phyloP scores from a whole-genome alignment of 2,888 invertebrate genomes.

The Coronaproctus castanopsis region DNA sequence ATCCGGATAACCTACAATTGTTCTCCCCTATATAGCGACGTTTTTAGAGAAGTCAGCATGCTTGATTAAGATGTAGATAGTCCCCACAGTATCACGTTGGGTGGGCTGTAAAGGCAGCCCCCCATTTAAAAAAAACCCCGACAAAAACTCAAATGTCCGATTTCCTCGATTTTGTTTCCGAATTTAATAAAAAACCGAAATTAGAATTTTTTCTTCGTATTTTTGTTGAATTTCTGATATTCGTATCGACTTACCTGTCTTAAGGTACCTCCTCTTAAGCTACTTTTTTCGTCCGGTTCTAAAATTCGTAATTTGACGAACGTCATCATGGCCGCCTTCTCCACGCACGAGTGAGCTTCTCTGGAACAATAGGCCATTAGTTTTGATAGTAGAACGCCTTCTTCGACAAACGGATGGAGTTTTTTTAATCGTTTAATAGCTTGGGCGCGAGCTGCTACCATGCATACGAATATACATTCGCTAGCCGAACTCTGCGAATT shows the following conservation, averaged over 20 bases:
- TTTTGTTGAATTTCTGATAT: too few relatives aligned
- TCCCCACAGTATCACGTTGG: too few relatives aligned
- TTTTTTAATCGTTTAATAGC: constrained; percentile 67
- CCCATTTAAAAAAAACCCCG: too few relatives aligned
- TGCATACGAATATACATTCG: constrained; percentile 77
- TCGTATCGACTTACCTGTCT: constrained; percentile 52
- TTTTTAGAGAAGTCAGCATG: too few relatives aligned
- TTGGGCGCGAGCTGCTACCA: constrained; percentile 79
- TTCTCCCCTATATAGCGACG: too few relatives aligned
- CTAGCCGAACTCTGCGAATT: constrained; percentile 71
- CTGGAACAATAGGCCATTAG: constrained; percentile 82
- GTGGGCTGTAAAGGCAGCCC: too few relatives aligned
- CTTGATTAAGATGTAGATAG: too few relatives aligned
- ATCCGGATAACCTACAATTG: too few relatives aligned
- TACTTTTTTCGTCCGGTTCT: constrained; percentile 66
- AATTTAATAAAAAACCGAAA: too few relatives aligned
- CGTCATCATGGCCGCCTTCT: constrained; percentile 84
- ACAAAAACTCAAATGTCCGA: too few relatives aligned
- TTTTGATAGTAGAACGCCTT: constrained; percentile 72
- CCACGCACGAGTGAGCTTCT: constrained; percentile 79
- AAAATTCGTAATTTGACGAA: constrained; percentile 76
- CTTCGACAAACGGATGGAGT: constrained; percentile 67
- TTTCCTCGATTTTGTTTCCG: too few relatives aligned
- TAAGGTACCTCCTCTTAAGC: constrained; percentile 57
- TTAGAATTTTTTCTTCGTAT: too few relatives aligned